Evolutionary conservation across 2,888 invertebrate genomes (phyloP).

Genomic region (Griposia aprilina): DNA sequence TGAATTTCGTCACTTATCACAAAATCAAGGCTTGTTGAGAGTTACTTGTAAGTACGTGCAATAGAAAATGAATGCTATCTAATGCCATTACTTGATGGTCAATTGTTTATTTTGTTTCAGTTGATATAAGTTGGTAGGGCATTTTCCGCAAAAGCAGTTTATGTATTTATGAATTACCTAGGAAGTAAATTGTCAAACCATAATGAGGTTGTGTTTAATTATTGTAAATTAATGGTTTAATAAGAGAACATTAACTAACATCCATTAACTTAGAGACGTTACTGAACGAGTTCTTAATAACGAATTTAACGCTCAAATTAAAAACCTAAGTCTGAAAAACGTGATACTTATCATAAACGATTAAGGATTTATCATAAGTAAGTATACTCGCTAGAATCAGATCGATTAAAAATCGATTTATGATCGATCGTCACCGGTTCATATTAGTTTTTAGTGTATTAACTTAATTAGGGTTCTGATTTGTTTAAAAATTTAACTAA

Average conservation of each 20-base stretch:
- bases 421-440: slow-evolving; percentile 17
- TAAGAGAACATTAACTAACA: too few species aligned
- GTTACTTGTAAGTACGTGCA: slow-evolving; percentile 7
- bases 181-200: neutral
- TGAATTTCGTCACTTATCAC: neutral
- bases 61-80: slow-evolving; percentile 7
- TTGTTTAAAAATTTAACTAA: neutral
- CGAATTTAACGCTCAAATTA: slow-evolving; percentile 14
- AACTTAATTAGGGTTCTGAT: slow-evolving; percentile 1
- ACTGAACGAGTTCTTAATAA: neutral
- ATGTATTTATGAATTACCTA: neutral
- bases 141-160: neutral
- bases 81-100: slow-evolving; percentile 18
- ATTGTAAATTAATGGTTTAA: neutral
- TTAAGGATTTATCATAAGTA: slow-evolving; percentile 2
- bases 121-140: neutral
- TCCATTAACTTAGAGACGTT: neutral
- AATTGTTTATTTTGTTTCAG: neutral
- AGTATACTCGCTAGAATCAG: slow-evolving; percentile 7
- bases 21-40: slow-evolving; percentile 8
- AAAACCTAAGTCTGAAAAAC: slow-evolving; percentile 1
- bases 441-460: slow-evolving; percentile 12
- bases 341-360: slow-evolving; percentile 35
- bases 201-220: neutral
- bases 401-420: slow-evolving; percentile 31